Evolutionary conservation across 2,888 invertebrate genomes (phyloP), one percentile per base, ranked within the genome.

Genomic region (Meteorus colon): DNA sequence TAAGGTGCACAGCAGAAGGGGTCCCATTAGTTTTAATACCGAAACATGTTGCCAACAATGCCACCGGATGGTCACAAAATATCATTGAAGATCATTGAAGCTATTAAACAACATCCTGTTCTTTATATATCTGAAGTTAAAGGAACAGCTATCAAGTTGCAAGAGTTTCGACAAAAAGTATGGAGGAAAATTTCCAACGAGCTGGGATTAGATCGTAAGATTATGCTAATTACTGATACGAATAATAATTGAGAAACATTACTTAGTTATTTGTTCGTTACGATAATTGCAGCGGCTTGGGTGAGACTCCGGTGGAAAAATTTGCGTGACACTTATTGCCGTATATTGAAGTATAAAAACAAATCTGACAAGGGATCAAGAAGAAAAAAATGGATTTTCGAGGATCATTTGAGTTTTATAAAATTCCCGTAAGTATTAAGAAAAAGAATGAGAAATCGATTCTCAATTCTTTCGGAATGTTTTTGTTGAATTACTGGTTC

Each of bases 351-450:
- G 73, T 86, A 87, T 68, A 89, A 89, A 79, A 86, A 85, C 51
- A 87, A 86, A 78, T 85, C 88, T 3, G 83, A 87, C 0, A 88
- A 86, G 75, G 88, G 86, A 10, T 75, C 81, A 4, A 82, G 87
- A 73, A 83, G 88, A 60, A 89, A 89, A 77, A 89, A 88, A 81
- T 89, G 89, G 89, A 84, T 89, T 41, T 89, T 88, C 65, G 89
- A 89, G 75, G 88, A 89, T 77, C 82, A 86, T 67, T 78, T 89
- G 41, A 88, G 79, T 74, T 89, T 89, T 67, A 77, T 89, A 24
- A 88, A 86, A 73, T 88, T 88, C 76, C 88, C 88, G 85, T 88
- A 84, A 84, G 86, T 80, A 51, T 16, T 31, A 63, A 10, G n/a
- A 4, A n/a, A 4, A 16, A 10, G 34, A n/a, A 67, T 1, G 12